Evolutionary conservation across 1,140 invertebrate species (phyloP), one percentile per base, ranked within the genome.

Genomic region (Macrobrachium rosenbergii): DNA sequence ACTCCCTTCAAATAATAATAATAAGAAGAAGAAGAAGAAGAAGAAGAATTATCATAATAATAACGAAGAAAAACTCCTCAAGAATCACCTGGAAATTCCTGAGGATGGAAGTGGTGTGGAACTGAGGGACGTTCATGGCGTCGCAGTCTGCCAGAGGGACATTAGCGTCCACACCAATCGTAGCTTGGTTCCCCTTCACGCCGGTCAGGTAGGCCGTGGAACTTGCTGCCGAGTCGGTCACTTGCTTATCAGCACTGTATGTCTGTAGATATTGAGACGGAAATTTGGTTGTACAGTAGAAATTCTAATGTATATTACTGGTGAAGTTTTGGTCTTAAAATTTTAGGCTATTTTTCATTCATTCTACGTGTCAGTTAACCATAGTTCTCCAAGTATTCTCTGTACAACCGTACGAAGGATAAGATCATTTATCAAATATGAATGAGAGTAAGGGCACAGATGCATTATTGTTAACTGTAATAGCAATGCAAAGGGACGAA

Each of bases 161-260:
- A 52, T 87, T 84, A 14, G 75, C 88, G 73, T 90, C 90, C 72
- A 90, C 90, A 12, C 88, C 90, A 16, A 89, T 83, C 23, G 90
- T 90, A 0, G 76, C 83, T 75, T 89, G 89, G 73, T 90, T 90
- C 0, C 85, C 90, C 87, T 90, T 89, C 21, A 84, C 82, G 0
- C 90, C 90, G 28, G 23, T 89, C 76, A 90, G 86, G 87, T 90
- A 90, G 10, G 90, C 90, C 0, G 90, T 90, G 60, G 88, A 59
- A 14, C 88, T 90, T n/a, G 90, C 88, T 5, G 90, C 90, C 5
- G 90, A 90, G 83, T 90, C 90, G 6, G 89, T 89, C 69, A 89
- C 89, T 63, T 85, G 37, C 79, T 88, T 89, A 82, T 90, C 88
- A 6, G 77, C 79, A 82, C 88, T 90, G 89, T 90, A 90, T 0